Conservation (phyloP, 2,888 invertebrate species). For the Cryptocephalus moraei region DNA sequence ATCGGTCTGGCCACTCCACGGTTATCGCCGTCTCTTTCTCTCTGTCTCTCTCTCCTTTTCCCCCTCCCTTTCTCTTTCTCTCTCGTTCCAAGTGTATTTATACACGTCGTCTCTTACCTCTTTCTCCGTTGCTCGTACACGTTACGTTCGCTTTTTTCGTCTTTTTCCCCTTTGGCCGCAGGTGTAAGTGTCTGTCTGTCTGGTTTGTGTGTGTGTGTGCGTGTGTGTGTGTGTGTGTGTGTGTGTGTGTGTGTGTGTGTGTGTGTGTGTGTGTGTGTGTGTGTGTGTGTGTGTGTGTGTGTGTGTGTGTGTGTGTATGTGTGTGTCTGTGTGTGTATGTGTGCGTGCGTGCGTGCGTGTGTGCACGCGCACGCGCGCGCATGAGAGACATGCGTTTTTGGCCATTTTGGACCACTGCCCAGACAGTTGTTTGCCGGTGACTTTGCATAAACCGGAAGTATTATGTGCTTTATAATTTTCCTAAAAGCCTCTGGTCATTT, state of each 20-base stretch:
- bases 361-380: too few relatives aligned
- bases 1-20: conserved; percentile 22
- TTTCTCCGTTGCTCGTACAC: too few relatives aligned
- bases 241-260: conserved; percentile 3
- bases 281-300: background rate
- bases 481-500: background rate
- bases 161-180: conserved; percentile 11
- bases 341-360: conserved; percentile 1
- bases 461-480: conserved; percentile 1
- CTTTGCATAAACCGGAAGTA: conserved; percentile 5
- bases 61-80: conserved; percentile 2
- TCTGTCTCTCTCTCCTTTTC: conserved; percentile 2
- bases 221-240: conserved; percentile 3
- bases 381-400: background rate
- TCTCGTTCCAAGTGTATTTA: background rate
- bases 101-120: too few relatives aligned
- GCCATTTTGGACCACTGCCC: background rate
- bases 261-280: too few relatives aligned
- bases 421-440: background rate
- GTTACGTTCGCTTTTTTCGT: background rate
- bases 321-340: conserved; percentile 3
- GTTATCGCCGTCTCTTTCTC: conserved; percentile 5
- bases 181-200: conserved; percentile 5
- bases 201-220: conserved; percentile 1
- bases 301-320: conserved; percentile 1